Conservation (phyloP, 1,140 invertebrate species). For the Phthorimaea operculella region DNA sequence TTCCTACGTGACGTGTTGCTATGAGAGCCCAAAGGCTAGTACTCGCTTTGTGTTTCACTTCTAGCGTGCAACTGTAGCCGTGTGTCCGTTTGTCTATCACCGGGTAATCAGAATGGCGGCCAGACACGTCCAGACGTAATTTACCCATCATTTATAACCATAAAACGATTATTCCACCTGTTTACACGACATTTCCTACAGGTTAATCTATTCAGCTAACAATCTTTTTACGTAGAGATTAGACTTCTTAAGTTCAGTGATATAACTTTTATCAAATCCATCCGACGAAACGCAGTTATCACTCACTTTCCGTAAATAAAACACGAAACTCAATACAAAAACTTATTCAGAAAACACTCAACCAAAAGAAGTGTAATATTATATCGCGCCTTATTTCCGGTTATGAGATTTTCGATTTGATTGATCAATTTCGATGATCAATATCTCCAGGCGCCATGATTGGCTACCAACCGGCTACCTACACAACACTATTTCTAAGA, state of each 20-base stretch:
- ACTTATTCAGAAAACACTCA: conserved; percentile 42
- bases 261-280: too few relatives aligned
- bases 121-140: conserved; percentile 1
- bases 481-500: conserved; percentile 16
- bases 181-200: too few relatives aligned
- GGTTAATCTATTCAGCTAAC: too few relatives aligned
- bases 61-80: not conserved
- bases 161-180: not conserved
- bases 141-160: conserved; percentile 5
- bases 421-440: conserved; percentile 65
- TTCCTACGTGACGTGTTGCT: too few relatives aligned
- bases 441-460: conserved; percentile 55
- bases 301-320: not conserved
- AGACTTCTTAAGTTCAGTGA: too few relatives aligned
- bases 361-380: conserved; percentile 44
- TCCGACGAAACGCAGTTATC: too few relatives aligned
- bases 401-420: conserved; percentile 58
- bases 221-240: too few relatives aligned
- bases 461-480: conserved; percentile 48
- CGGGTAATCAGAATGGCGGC: conserved; percentile 22
- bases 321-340: conserved; percentile 9
- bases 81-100: conserved; percentile 22
- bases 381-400: conserved; percentile 63
- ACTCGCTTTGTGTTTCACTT: too few relatives aligned
- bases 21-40: too few relatives aligned